Conservation (phyloP, 2,113 vertebrate genomes). For the Nanorana parkeri region DNA sequence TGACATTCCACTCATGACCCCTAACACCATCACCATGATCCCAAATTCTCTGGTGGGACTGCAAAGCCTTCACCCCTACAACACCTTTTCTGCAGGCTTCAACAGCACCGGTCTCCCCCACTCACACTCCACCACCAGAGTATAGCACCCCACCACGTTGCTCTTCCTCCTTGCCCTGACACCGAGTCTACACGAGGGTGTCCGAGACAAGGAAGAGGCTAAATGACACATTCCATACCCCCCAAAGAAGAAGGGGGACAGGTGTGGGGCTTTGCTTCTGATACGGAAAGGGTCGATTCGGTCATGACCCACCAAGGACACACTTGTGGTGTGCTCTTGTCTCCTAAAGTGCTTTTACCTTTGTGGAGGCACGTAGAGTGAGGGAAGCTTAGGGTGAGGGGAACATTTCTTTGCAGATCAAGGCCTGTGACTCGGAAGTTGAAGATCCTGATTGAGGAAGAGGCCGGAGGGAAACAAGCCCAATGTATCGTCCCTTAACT, state of each 20-base stretch:
- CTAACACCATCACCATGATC: conserved; percentile 99
- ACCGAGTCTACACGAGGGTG: conserved; percentile 62
- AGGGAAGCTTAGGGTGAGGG: conserved; percentile 16
- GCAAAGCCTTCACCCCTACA: conserved; percentile 97
- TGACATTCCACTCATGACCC: conserved; percentile 97
- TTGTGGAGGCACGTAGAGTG: conserved; percentile 29
- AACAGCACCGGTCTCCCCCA: conserved; percentile 96
- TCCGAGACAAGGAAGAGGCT: conserved; percentile 32
- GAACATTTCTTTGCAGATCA: conserved; percentile 23
- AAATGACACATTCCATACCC: conserved; percentile 54
- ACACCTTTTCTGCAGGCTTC: conserved; percentile 96
- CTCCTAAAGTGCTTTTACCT: conserved; percentile 49
- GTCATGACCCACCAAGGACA: conserved; percentile 23
- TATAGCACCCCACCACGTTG: conserved; percentile 82
- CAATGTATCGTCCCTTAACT: conserved; percentile 10
- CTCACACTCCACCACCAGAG: conserved; percentile 98
- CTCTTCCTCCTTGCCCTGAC: conserved; percentile 59
- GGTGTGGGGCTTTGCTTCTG: conserved; percentile 23
- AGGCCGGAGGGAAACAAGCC: conserved; percentile 24
- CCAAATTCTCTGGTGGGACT: conserved; percentile 97
- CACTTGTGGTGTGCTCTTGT: conserved; percentile 41
- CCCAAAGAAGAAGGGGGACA: conserved; percentile 39
- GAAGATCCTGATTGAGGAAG: conserved; percentile 9
- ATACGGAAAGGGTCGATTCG: conserved; percentile 14
- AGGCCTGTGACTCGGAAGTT: conserved; percentile 15